phyloP scores from a whole-genome alignment of 2,797 vertebrate species.

The Intellagama lesueurii region DNA sequence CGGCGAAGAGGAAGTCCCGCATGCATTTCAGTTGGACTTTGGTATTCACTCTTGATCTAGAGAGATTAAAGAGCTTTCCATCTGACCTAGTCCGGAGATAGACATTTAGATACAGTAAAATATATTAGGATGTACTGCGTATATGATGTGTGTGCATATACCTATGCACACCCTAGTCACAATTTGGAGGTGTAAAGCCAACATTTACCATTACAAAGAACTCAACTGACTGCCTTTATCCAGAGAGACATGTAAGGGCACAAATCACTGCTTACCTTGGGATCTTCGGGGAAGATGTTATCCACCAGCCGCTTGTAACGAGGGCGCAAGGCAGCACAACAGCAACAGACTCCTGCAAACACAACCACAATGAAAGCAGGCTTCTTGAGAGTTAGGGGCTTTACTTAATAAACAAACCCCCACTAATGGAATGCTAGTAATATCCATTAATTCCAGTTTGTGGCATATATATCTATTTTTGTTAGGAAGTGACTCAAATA shows the following conservation, averaged over 20 bases:
- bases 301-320: slow-evolving; percentile 97
- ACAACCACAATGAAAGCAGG: slow-evolving; percentile 25
- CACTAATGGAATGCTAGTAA: neutral
- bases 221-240: no score
- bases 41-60: no score
- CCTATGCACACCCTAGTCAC: no score
- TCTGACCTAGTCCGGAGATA: no score
- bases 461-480: neutral
- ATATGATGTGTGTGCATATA: no score
- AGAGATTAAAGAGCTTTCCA: no score
- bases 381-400: neutral
- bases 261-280: slow-evolving; percentile 86
- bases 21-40: no score
- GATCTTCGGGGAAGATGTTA: slow-evolving; percentile 98
- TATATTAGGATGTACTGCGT: neutral
- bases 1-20: no score
- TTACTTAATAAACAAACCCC: neutral
- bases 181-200: neutral
- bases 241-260: neutral
- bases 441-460: neutral
- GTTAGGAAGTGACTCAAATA: neutral
- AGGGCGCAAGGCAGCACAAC: slow-evolving; percentile 93
- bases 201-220: neutral
- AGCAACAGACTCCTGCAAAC: slow-evolving; percentile 91
- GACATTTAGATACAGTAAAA: neutral